Conservation (phyloP, 1,140 invertebrate species). For the Hylaeus volcanicus region DNA sequence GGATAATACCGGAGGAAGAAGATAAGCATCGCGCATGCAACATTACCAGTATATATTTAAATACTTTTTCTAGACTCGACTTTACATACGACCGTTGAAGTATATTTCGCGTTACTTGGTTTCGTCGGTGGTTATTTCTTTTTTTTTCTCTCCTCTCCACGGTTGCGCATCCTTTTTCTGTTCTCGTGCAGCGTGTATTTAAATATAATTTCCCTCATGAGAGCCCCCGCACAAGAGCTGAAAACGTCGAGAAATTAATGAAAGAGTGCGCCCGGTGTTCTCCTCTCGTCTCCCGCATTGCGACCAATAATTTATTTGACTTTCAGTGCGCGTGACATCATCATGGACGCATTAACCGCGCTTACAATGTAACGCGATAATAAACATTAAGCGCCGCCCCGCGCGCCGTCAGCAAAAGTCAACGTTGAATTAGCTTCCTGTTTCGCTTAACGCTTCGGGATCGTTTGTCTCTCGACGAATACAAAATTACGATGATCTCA, state of each 20-base stretch:
- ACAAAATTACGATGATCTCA: background rate
- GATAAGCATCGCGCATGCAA: background rate
- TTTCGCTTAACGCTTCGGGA: conserved; percentile 14
- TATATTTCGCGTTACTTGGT: conserved; percentile 33
- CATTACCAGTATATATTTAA: background rate
- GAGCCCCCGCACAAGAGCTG: conserved; percentile 27
- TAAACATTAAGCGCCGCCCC: conserved; percentile 36
- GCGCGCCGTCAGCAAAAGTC: background rate
- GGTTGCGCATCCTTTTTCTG: conserved; percentile 25
- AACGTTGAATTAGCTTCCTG: conserved; percentile 33
- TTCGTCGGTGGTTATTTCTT: conserved; percentile 11
- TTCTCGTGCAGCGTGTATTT: conserved; percentile 21
- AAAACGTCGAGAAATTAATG: conserved; percentile 46
- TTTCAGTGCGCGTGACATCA: conserved; percentile 49
- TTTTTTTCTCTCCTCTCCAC: background rate
- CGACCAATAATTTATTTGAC: conserved; percentile 49
- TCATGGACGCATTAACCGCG: conserved; percentile 45
- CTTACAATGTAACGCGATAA: conserved; percentile 44
- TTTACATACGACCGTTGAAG: conserved; percentile 7
- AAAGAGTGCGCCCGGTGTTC: conserved; percentile 13
- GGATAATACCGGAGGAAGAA: background rate
- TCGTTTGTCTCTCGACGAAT: conserved; percentile 1
- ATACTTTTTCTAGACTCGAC: background rate
- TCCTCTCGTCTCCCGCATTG: background rate
- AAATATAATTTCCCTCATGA: conserved; percentile 40